Evolutionary conservation across 2,113 vertebrate genomes (phyloP).

Genomic region (Podilymbus podiceps): DNA sequence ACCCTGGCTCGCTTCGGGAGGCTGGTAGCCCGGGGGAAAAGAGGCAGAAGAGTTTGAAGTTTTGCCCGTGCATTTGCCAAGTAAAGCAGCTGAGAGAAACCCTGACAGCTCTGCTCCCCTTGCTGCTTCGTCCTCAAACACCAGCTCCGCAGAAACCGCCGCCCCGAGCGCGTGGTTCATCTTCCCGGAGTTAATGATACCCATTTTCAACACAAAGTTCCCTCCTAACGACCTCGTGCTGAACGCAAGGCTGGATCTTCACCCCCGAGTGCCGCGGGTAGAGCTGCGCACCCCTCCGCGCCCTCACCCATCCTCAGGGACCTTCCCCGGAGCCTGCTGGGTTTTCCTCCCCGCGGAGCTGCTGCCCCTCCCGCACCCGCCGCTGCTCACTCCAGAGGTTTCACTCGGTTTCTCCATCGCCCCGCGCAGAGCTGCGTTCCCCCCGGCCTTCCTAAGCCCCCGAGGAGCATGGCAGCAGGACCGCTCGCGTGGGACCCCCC

Average conservation of each 20-base stretch:
- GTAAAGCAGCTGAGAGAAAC: background rate
- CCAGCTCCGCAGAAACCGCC: background rate
- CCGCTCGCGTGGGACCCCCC: fast-evolving
- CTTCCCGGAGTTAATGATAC: too few species aligned
- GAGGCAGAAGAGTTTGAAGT: background rate
- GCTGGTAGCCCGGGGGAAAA: background rate
- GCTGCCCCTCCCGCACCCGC: background rate
- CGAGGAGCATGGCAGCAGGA: background rate
- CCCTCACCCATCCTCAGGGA: background rate
- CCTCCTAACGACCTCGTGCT: fast-evolving
- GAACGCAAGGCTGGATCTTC: fast-evolving
- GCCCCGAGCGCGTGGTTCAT: too few species aligned
- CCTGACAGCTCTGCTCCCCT: fast-evolving
- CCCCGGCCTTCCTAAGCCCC: background rate
- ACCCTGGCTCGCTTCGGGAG: background rate
- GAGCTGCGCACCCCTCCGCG: background rate
- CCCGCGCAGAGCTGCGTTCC: background rate
- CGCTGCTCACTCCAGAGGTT: background rate
- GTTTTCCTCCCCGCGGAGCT: background rate
- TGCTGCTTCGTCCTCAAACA: fast-evolving
- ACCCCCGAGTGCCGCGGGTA: fast-evolving
- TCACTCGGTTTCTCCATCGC: background rate
- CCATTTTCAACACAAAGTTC: background rate
- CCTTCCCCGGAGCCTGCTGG: fast-evolving
- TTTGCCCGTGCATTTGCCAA: background rate